Evolutionary conservation across 2,888 invertebrate genomes (phyloP).

Genomic region (Muschampia plurimacula): DNA sequence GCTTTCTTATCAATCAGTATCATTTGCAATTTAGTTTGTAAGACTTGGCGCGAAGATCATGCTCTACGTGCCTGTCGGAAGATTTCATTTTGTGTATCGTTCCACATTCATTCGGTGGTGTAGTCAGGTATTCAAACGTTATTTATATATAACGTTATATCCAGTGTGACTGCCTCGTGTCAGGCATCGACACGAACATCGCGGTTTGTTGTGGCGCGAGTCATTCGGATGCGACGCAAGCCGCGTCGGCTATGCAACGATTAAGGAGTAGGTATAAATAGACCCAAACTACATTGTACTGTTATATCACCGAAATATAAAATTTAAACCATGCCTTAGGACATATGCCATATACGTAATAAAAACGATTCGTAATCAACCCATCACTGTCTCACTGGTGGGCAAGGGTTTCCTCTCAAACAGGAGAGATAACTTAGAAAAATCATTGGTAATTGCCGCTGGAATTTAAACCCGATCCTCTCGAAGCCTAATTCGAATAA

Average conservation of each 20-base stretch:
- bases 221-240: slow-evolving; percentile 63
- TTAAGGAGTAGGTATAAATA: slow-evolving; percentile 58
- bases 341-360: background rate
- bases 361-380: background rate
- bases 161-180: slow-evolving; percentile 25
- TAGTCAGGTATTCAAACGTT: slow-evolving; percentile 29
- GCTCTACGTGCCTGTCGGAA: slow-evolving; percentile 5
- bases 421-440: too few species aligned
- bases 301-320: slow-evolving; percentile 55
- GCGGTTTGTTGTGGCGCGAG: slow-evolving; percentile 51
- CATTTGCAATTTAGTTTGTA: slow-evolving; percentile 2
- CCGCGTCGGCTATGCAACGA: slow-evolving; percentile 58
- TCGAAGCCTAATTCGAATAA: too few species aligned
- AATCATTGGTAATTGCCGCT: too few species aligned
- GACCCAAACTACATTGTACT: slow-evolving; percentile 48
- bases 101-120: slow-evolving; percentile 19
- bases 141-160: slow-evolving; percentile 12
- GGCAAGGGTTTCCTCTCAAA: too few species aligned
- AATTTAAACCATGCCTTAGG: slow-evolving; percentile 57
- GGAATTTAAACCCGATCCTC: too few species aligned
- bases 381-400: too few species aligned
- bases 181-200: slow-evolving; percentile 33
- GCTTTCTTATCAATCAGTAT: background rate
- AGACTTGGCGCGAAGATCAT: slow-evolving; percentile 13
- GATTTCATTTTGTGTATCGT: slow-evolving; percentile 15